These are phyloP conservation scores for Hylaeus volcanicus DNA, from an alignment of 1,140 invertebrate species.

Conservation along the genomic window DNA sequence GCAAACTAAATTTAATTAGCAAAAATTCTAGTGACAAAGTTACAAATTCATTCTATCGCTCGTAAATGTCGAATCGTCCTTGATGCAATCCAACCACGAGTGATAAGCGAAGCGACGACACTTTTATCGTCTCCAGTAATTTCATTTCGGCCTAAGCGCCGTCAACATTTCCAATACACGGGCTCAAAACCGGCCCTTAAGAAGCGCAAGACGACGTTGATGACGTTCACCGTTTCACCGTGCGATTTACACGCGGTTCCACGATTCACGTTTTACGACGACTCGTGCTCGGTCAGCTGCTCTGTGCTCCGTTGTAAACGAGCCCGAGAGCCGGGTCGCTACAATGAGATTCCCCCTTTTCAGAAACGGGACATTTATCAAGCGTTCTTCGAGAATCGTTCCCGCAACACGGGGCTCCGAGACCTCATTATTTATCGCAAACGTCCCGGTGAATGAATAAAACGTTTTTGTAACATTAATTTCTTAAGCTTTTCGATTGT, in stretches of 20 bases:
- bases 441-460: not conserved
- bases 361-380: conserved; percentile 27
- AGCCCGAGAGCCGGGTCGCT: not conserved
- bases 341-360: conserved; percentile 21
- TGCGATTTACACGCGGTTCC: conserved; percentile 26
- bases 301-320: conserved; percentile 6
- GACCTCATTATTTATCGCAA: conserved; percentile 23
- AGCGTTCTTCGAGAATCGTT: conserved; percentile 25
- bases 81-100: too few relatives aligned
- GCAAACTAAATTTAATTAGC: too few relatives aligned
- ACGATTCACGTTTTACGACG: conserved; percentile 19
- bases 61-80: too few relatives aligned
- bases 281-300: not conserved
- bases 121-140: not conserved
- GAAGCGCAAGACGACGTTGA: not conserved
- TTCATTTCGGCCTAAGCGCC: not conserved
- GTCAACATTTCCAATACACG: not conserved
- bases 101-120: too few relatives aligned
- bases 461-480: not conserved
- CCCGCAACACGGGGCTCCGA: not conserved
- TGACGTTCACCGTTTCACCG: conserved; percentile 4
- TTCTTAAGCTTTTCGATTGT: too few relatives aligned
- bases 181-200: not conserved
- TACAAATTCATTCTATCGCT: too few relatives aligned
- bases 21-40: too few relatives aligned